A percentile compares a stretch with the other conserved stretches of the same genome.
Evolutionary conservation across 2,113 vertebrate species (phyloP).

Genomic region (Tetrao urogallus): DNA sequence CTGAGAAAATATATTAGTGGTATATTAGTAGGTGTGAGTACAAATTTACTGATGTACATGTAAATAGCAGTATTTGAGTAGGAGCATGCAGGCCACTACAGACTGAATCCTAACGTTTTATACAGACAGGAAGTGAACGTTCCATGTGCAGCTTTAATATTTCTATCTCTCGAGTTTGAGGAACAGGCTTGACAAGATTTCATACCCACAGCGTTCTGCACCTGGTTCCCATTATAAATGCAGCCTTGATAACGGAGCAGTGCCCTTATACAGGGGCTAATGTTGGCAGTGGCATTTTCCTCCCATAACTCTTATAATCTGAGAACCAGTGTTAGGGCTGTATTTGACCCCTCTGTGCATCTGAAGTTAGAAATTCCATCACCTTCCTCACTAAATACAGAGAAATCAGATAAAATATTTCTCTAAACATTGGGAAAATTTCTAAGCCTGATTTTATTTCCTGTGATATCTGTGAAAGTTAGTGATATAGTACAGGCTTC

Average conservation of each 20-base stretch:
- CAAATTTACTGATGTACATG: background rate
- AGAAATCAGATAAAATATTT: background rate
- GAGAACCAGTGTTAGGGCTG: background rate
- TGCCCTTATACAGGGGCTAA: conserved; percentile 10
- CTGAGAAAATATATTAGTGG: background rate
- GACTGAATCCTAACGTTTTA: rapidly evolving
- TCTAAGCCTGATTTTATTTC: background rate
- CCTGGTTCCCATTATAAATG: conserved; percentile 50
- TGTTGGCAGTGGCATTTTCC: background rate
- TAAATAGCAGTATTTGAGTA: background rate
- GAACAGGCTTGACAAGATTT: conserved; percentile 28
- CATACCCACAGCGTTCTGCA: conserved; percentile 27
- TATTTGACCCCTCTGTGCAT: background rate
- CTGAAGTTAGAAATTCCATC: background rate
- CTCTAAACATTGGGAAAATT: background rate
- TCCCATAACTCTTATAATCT: conserved; percentile 9
- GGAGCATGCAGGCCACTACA: background rate
- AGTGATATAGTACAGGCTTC: background rate
- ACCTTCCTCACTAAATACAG: background rate
- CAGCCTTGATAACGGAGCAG: conserved; percentile 39
- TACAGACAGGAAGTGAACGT: background rate
- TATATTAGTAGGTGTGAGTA: background rate
- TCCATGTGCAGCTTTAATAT: conserved; percentile 23
- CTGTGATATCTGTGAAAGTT: background rate
- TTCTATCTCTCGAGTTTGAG: conserved; percentile 1